Conservation (phyloP, 2,797 vertebrate species). For the Sebastes miniatus region DNA sequence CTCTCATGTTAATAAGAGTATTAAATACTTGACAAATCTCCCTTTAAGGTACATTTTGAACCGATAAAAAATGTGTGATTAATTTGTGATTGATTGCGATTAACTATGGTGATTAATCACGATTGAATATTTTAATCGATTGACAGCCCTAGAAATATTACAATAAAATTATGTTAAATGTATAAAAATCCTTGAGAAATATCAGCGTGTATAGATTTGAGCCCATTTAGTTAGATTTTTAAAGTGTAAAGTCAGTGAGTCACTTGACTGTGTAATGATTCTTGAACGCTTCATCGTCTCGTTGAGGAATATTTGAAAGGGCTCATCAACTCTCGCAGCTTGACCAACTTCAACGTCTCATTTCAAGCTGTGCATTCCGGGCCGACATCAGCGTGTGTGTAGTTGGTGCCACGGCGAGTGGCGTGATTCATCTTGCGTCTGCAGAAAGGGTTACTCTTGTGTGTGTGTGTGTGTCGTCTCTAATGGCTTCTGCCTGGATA, state of each 20-base stretch:
- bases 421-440: background rate
- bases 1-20: too few species aligned
- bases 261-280: background rate
- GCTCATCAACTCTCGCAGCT: background rate
- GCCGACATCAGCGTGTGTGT: background rate
- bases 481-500: slow-evolving; percentile 39
- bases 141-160: too few species aligned
- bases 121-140: too few species aligned
- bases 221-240: too few species aligned
- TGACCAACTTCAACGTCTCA: background rate
- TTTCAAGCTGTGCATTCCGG: background rate
- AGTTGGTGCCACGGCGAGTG: background rate
- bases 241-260: background rate
- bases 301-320: background rate
- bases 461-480: background rate
- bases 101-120: too few species aligned
- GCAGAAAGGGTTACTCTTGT: background rate
- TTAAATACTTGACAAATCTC: too few species aligned
- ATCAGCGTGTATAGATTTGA: too few species aligned
- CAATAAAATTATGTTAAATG: fast-evolving
- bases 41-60: too few species aligned
- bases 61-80: too few species aligned
- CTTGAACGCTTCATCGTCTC: background rate
- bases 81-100: too few species aligned
- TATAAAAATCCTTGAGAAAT: too few species aligned